Base-by-base conservation (phyloP, 92 coral and sea anemone species). In the Paragorgia papillata region DNA sequence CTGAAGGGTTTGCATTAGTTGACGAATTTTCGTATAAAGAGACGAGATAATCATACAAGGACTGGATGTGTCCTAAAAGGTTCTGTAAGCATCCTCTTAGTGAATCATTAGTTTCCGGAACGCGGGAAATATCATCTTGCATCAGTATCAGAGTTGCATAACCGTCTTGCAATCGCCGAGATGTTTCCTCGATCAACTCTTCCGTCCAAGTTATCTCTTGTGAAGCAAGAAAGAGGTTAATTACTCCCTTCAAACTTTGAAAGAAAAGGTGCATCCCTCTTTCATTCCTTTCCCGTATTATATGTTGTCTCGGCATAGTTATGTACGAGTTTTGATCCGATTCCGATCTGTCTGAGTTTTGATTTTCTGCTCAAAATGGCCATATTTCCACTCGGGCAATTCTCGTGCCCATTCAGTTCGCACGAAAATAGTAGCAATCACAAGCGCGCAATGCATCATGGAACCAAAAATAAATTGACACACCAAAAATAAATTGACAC, bases 181-280 rank as follows among this genome's bases (percentile, higher is more conserved):
- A 62, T 22, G 85, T 67, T 83, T 82, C 83, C 20, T 81, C 75
- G 46, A 81, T 69, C 66, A 66, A 58, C 85, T 66, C 83, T 46
- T 58, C 83, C 25, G 86, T 81, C 74, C 82, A 61, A 63, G 18
- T 49, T 20, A 82, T 66, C 19, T 75, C 83, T 65, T 67, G 79
- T 57, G 68, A 58, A 54, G 84, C 61, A 54, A 54, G 57, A n/a
- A n/a, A n/a, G n/a, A n/a, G n/a, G n/a, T n/a, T n/a, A n/a, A n/a
- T n/a, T n/a, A n/a, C n/a, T n/a, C n/a, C n/a, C n/a, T n/a, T 79
- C 83, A 78, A 51, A 78, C 79, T 84, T 79, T 84, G 80, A 19
- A 83, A 69, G 71, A 84, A 79, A 53, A 79, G 57, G 81, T 53
- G 30, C 2, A 35, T 66, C 25, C 82, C 63, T 62, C 82, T 60